phyloP scores from a whole-genome alignment of 2,113 vertebrate genomes.

The Pelusios castaneus region DNA sequence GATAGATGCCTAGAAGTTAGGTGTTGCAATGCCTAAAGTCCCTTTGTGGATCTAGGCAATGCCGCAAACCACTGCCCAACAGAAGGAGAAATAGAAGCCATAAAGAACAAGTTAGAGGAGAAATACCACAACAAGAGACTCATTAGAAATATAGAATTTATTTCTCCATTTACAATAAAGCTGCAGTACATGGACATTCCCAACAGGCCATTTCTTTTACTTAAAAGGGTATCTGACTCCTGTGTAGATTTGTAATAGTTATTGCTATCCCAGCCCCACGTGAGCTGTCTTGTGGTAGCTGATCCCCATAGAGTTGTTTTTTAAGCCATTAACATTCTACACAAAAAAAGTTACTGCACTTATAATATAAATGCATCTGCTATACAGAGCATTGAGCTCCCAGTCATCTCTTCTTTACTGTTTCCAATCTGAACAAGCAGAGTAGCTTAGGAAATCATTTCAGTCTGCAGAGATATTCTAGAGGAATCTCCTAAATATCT shows the following conservation, averaged over 20 bases:
- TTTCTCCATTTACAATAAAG: slow-evolving; percentile 74
- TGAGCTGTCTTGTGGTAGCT: background rate
- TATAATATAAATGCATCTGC: background rate
- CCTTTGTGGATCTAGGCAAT: background rate
- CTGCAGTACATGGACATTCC: slow-evolving; percentile 35
- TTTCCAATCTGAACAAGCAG: background rate
- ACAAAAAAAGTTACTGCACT: background rate
- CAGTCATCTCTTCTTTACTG: background rate
- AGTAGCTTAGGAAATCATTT: background rate
- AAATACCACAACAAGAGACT: slow-evolving; percentile 34
- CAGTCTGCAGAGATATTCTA: background rate
- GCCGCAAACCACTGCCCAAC: background rate
- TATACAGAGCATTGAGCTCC: background rate
- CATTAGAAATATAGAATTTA: slow-evolving; percentile 85
- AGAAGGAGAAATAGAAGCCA: background rate
- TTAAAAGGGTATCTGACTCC: background rate
- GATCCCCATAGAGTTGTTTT: background rate
- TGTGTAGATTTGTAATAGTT: background rate
- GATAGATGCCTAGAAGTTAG: background rate
- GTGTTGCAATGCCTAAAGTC: background rate
- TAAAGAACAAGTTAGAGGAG: background rate
- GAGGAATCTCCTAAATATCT: background rate
- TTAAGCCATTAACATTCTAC: slow-evolving; percentile 7
- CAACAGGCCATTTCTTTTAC: background rate
- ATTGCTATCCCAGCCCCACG: slow-evolving; percentile 4